phyloP scores from a whole-genome alignment of 2,113 vertebrate genomes.

The Phyllopteryx taeniolatus region DNA sequence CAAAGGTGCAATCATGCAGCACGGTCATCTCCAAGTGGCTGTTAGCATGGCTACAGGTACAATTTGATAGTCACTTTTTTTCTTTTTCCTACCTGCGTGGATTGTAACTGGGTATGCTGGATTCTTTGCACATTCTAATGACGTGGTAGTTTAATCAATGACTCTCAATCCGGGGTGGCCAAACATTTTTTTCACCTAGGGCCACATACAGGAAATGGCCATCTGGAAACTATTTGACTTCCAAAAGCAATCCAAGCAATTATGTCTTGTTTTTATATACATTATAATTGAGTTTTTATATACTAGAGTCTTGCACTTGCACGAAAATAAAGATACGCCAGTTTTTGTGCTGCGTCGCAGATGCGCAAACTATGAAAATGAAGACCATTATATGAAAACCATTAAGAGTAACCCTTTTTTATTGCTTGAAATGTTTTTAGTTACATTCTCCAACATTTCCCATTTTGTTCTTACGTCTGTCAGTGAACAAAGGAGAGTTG shows the following conservation, averaged over 20 bases:
- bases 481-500: constrained; percentile 71
- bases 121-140: not conserved
- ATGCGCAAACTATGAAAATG: too few species aligned
- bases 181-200: too few species aligned
- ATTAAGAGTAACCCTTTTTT: not conserved
- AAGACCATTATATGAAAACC: not conserved
- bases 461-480: constrained; percentile 31
- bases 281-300: too few species aligned
- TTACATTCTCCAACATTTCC: not conserved
- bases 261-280: too few species aligned
- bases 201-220: too few species aligned
- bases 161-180: not conserved
- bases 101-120: not conserved
- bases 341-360: too few species aligned
- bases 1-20: constrained; percentile 57
- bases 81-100: not conserved
- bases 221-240: too few species aligned
- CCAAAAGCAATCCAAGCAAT: too few species aligned
- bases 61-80: not conserved
- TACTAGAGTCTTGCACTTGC: too few species aligned
- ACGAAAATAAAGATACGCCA: too few species aligned
- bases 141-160: not conserved
- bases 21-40: constrained; percentile 43
- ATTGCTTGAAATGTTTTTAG: not conserved
- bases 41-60: constrained; percentile 53